Conservation (phyloP, 2,888 invertebrate genomes). For the Archips xylosteana region DNA sequence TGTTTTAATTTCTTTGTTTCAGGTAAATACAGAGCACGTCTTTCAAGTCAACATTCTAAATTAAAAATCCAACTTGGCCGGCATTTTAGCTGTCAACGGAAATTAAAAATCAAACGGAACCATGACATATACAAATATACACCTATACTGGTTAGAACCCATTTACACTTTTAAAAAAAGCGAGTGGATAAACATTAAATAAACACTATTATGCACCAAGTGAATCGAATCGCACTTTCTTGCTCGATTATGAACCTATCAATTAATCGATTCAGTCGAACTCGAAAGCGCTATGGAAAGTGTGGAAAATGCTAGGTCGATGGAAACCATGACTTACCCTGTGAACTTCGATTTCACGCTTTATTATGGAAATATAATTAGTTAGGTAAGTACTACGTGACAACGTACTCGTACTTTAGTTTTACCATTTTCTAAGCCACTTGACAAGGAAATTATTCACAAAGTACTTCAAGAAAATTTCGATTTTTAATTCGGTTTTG, state of each 20-base stretch:
- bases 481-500: too few relatives aligned
- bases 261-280: slow-evolving; percentile 40
- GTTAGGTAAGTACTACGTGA: background rate
- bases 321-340: slow-evolving; percentile 29
- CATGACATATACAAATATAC: too few relatives aligned
- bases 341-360: slow-evolving; percentile 37
- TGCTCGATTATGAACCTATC: slow-evolving; percentile 41
- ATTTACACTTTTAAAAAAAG: slow-evolving; percentile 10
- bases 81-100: background rate
- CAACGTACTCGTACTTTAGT: background rate
- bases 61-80: background rate
- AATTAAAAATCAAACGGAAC: background rate
- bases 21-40: slow-evolving; percentile 14
- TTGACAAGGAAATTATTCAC: background rate
- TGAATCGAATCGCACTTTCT: slow-evolving; percentile 45
- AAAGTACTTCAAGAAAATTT: too few relatives aligned
- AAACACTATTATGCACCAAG: slow-evolving; percentile 20
- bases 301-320: slow-evolving; percentile 42
- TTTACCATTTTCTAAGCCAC: background rate
- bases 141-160: background rate
- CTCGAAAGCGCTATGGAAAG: slow-evolving; percentile 46
- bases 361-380: slow-evolving; percentile 17
- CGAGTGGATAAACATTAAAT: slow-evolving; percentile 8
- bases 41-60: background rate
- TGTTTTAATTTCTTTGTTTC: slow-evolving; percentile 18